Base-by-base conservation (phyloP, 1,140 invertebrate species). In the Streblospio benedicti region DNA sequence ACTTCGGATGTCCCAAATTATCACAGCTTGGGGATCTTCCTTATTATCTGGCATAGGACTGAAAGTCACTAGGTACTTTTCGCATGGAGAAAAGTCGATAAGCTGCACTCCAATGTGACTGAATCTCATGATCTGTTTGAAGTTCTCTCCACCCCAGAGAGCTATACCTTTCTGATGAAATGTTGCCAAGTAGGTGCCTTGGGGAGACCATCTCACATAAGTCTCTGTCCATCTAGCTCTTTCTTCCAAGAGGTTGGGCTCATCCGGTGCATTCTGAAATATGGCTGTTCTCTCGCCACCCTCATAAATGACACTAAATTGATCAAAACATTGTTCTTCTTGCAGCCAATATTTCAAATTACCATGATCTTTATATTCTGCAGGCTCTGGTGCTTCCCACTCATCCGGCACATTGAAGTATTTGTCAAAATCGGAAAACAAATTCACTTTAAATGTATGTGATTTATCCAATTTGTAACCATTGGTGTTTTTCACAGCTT, bases 31-130 rank as follows among this genome's bases (percentile, higher is more conserved):
- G 2, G 73, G 71, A 47, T 77, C 76, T 81, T 79, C 81, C 73
- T 80, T 71, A 64, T 67, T 73, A 70, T 92, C 84, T 49, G 83
- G 79, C 64, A 85, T 78, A 5, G 90, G 85, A 62, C 90, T 89
- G 74, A 93, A 97, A 0, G 92, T 93, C 0, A 97, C 91, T 43
- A 97, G 75, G 76, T 96, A 97, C 79, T 91, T 91, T 82, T 99
- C 97, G 79, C 89, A 90, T 0, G 96, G 95, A 43, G 95, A 98
- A 75, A 97, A 99, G 66, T 97, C 95, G 58, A 98, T 92, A 63
- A 92, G 93, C 67, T 94, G 90, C 1, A 96, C 96, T 67, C 87
- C 87, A 1, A 84, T 81, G 74, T 99, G 96, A 59, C 83, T 85
- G 75, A 97, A 98, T 69, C 88, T 88, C 71, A 89, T 88, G 62